Base-by-base conservation (phyloP, 2,888 invertebrate species). In the Cheilosia soror region DNA sequence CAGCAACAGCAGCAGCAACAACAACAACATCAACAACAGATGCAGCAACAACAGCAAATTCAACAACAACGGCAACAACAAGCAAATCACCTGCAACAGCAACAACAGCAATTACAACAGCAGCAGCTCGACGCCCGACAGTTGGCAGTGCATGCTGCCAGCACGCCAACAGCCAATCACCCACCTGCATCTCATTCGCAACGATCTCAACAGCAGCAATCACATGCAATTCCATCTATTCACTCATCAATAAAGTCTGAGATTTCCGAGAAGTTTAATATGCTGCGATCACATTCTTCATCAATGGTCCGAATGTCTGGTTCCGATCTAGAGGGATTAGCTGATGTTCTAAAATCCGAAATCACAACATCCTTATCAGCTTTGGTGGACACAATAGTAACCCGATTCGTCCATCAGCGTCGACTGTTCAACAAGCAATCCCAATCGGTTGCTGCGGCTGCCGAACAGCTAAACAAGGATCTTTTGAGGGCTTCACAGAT, bases 331-430 rank as follows among this genome's bases (percentile, higher is more conserved):
- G 97, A 98, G 91, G 96, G 96, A 69, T 93, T 99, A 65, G 97
- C 98, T n/a, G 97, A 98, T 90, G 95, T 96, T 72, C 94, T 99
- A 5, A 98, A 98, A 93, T 95, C 95, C 66, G 98, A 98, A 93
- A 96, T 98, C 88, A 96, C 96, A 29, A 95, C 96, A 44, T 97
- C 97, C 1, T 93, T 98, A 55, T 95, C 96, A 20, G 96, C 95
- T 88, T 93, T 98, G 55, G 96, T 98, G 88, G 98, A 98, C 92
- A 96, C 96, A 25, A 96, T 98, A 82, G 95, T 98, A 83, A 95
- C 96, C 33, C 94, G 97, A 88, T 97, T 96, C 90, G 95, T 96
- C 83, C 96, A 97, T 88, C 97, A 97, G 92, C 94, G 96, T 86
- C 94, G 96, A 88, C 94, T 95, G 88, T 93, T 95, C 88, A 95